Conservation (phyloP, 1,140 invertebrate species). For the Mactra quadrangularis region DNA sequence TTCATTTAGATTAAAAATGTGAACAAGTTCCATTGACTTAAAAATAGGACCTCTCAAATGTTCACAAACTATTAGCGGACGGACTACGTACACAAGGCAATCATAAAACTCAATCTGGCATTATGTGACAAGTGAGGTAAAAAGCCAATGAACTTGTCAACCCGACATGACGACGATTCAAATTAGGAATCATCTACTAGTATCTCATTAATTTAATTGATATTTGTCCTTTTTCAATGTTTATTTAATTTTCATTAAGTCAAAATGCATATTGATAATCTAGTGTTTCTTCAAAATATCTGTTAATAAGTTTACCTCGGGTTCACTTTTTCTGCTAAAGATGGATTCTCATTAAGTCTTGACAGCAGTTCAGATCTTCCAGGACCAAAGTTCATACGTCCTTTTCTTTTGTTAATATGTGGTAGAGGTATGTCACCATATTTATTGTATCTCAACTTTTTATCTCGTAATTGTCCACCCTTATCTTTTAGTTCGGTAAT, state of each 20-base stretch:
- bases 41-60: too few species aligned
- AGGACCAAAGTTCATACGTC: conserved; percentile 25
- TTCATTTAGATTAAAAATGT: too few species aligned
- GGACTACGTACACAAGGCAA: too few species aligned
- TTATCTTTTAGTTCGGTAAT: neutral
- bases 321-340: neutral
- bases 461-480: neutral
- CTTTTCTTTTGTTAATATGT: neutral
- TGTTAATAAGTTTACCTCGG: neutral
- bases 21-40: too few species aligned
- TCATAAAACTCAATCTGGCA: too few species aligned
- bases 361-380: conserved; percentile 22
- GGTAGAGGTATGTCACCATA: conserved; percentile 24
- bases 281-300: neutral
- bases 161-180: too few species aligned
- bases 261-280: neutral
- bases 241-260: neutral
- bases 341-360: neutral
- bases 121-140: too few species aligned
- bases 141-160: too few species aligned
- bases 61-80: too few species aligned
- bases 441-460: neutral
- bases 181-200: too few species aligned
- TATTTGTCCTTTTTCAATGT: neutral
- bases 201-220: too few species aligned